Conservation (phyloP, 35 echinoderm and acorn worm species). For the Stichopus chloronotus region DNA sequence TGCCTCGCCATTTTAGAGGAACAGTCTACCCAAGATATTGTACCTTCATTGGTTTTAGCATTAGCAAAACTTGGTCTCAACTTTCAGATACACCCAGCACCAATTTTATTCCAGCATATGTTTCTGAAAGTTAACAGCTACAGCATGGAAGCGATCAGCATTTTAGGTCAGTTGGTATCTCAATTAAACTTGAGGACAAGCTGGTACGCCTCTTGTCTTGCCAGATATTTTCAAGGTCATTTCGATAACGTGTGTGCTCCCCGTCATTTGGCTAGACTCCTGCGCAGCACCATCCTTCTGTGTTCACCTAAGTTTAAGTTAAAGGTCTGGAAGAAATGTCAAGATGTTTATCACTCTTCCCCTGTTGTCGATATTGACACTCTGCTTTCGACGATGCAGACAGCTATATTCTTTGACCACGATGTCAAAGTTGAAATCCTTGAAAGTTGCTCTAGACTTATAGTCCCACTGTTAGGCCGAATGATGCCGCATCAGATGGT, state of each 20-base stretch:
- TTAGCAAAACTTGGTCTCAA: constrained; percentile 17
- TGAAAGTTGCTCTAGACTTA: not conserved
- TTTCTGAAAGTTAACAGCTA: constrained; percentile 1
- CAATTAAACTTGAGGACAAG: not conserved
- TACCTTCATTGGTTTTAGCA: not conserved
- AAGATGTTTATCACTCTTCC: not conserved
- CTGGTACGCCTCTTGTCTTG: constrained; percentile 13
- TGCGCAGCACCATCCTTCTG: constrained; percentile 3
- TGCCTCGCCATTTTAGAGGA: not conserved
- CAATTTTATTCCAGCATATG: constrained; percentile 5
- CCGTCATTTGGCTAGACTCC: not conserved
- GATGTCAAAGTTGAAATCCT: not conserved
- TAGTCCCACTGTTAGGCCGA: not conserved
- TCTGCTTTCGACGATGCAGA: not conserved
- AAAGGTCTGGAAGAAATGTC: not conserved
- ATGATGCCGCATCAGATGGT: constrained; percentile 15
- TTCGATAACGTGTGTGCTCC: not conserved
- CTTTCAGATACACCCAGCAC: constrained; percentile 26
- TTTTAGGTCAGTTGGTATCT: constrained; percentile 13
- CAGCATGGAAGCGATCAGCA: not conserved
- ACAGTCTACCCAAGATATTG: not conserved
- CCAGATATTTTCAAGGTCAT: not conserved
- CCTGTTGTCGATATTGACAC: not conserved
- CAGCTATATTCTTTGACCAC: not conserved
- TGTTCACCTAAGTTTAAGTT: not conserved